Conservation (phyloP, 2,113 vertebrate genomes). For the Trochalopteron elliotii region DNA sequence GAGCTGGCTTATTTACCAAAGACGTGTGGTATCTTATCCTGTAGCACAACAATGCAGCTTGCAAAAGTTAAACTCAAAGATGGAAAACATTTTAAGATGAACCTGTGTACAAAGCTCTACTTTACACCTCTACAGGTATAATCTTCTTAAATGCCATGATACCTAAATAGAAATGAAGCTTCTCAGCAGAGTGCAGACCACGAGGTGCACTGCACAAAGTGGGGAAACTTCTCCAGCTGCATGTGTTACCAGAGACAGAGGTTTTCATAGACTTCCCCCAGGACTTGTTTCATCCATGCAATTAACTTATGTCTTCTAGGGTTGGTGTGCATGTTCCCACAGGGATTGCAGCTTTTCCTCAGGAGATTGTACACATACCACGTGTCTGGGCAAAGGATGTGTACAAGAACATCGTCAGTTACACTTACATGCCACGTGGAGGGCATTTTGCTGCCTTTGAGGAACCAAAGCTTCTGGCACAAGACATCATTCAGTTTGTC, state of each 20-base stretch:
- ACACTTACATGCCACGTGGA: constrained; percentile 80
- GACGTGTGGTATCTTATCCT: background rate
- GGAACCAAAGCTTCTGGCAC: constrained; percentile 81
- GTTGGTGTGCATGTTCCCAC: constrained; percentile 75
- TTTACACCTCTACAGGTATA: background rate
- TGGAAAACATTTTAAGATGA: background rate
- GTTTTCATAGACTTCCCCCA: background rate
- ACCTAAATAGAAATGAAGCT: background rate
- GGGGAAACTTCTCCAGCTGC: background rate
- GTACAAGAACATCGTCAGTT: constrained; percentile 78
- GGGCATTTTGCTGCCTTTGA: constrained; percentile 89
- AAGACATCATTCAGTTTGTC: constrained; percentile 80
- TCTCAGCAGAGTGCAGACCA: background rate
- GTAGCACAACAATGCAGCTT: background rate
- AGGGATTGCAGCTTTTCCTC: constrained; percentile 82
- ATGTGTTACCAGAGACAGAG: background rate
- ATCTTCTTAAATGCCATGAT: background rate
- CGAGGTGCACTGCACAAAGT: background rate
- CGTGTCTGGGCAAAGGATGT: constrained; percentile 66
- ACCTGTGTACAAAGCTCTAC: background rate
- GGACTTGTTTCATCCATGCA: background rate
- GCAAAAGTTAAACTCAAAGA: background rate
- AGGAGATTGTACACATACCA: constrained; percentile 77
- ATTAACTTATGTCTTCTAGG: constrained; percentile 59
- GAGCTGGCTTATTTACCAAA: background rate